Evolutionary conservation across 2,797 vertebrate species (phyloP), one percentile per base, ranked within the genome.

Genomic region (Rhinatrema bivittatum): DNA sequence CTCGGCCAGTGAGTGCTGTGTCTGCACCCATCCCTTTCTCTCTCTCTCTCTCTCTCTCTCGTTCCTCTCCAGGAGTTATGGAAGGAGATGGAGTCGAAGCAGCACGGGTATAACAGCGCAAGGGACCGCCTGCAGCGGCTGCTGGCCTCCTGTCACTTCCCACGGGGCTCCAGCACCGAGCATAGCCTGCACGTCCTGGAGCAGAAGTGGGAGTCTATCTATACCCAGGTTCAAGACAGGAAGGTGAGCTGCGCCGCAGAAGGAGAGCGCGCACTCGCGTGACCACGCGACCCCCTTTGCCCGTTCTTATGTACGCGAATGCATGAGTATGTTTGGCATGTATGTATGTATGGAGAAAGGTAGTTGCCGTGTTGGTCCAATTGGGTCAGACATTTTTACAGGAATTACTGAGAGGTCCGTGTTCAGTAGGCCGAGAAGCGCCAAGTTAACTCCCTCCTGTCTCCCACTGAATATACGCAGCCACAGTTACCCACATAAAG

Each of bases 11-110:
- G n/a, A n/a, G n/a, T n/a, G n/a, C n/a, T n/a, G n/a, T n/a, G n/a
- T n/a, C n/a, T n/a, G n/a, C n/a, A n/a, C n/a, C n/a, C n/a, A n/a
- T n/a, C n/a, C n/a, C n/a, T n/a, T n/a, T n/a, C n/a, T n/a, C n/a
- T n/a, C n/a, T n/a, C n/a, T n/a, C n/a, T n/a, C n/a, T n/a, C n/a
- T n/a, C n/a, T n/a, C n/a, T n/a, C n/a, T n/a, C n/a, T n/a, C n/a
- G n/a, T n/a, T 25, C 20, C 29, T 11, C 1, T 14, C 1, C 68
- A 93, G 91, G 91, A 91, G 43, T 53, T 92, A 43, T 92, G 88
- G 65, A 82, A 55, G 56, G 90, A 90, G 70, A 84, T 91, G 84
- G 90, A 92, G 40, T 80, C 81, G 20, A 89, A 87, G 69, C 68
- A 79, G 39, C 84, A 80, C 4, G 5, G 65, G 2, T 91, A 79